Evolutionary conservation across 2,797 vertebrate genomes (phyloP), one percentile per base, ranked within the genome.

Genomic region (Saxicola maurus): DNA sequence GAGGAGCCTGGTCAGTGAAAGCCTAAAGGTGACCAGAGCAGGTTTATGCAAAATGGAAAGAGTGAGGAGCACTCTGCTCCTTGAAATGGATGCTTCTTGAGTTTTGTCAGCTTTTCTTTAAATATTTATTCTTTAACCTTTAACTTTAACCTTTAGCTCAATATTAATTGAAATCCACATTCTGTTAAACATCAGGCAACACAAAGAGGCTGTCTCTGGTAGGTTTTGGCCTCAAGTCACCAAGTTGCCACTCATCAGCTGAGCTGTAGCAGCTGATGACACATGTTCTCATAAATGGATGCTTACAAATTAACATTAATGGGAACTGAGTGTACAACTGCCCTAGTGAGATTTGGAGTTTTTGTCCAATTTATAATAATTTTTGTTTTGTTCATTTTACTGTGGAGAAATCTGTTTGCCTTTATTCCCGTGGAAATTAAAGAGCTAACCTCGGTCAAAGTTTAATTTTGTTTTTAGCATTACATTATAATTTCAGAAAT

Each of bases 371-470:
- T 78, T 13, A 33, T 68, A 74, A 4, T 38, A 57, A 35, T 82
- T 84, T 84, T 88, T 77, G 17, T 71, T 82, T 85, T 75, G n/a
- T 75, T 88, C n/a, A 13, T 91, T 80, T 91, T 80, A 53, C 37
- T 75, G 40, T 42, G n/a, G 80, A 87, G 56, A 87, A 66, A 68
- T 86, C 72, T 82, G 51, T 75, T 91, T 86, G 65, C 69, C 87
- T 85, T 92, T 89, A 81, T 90, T 71, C 78, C 62, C 59, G 1
- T 87, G 62, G 86, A 91, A 95, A 82, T 80, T 75, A 61, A 80
- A 82, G 74, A 86, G 37, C 91, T 72, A 89, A 75, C 55, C 46
- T 87, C 0, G 3, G 86, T 85, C 79, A 75, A 59, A 94, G 82
- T 80, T 95, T 87, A 62, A 28, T 66, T 82, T 88, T 82, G 40